Conservation (phyloP, 2,797 vertebrate genomes). For the Sternarchorhynchus goeldii region DNA sequence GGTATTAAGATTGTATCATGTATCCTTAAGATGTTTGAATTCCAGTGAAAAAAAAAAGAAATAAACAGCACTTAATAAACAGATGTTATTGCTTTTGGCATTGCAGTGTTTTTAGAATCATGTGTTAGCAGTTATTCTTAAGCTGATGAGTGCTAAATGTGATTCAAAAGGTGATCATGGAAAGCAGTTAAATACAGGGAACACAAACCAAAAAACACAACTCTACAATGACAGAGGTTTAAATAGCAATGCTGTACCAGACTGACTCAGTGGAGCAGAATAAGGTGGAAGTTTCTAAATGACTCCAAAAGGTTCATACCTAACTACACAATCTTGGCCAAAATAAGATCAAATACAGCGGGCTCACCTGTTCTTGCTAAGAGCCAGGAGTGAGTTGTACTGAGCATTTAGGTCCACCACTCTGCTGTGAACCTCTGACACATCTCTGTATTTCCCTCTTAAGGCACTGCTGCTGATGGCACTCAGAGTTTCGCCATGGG, state of each 20-base stretch:
- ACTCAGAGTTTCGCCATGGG: slow-evolving; percentile 74
- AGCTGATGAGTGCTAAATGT: no score
- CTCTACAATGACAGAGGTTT: no score
- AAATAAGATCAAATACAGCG: not conserved
- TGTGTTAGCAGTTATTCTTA: no score
- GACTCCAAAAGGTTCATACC: not conserved
- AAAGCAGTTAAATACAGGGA: no score
- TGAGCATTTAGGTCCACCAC: slow-evolving; percentile 74
- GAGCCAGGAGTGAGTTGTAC: slow-evolving; percentile 75
- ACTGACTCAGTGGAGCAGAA: not conserved
- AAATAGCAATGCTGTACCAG: not conserved
- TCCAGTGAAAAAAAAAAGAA: no score
- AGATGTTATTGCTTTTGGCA: no score
- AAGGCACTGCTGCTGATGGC: slow-evolving; percentile 68
- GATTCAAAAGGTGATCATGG: no score
- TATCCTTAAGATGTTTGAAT: no score
- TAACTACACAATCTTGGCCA: not conserved
- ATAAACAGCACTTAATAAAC: no score
- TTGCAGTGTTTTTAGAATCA: no score
- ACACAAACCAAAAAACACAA: no score
- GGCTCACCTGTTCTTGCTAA: slow-evolving; percentile 81
- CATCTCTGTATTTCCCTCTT: slow-evolving; percentile 65
- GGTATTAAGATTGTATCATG: no score
- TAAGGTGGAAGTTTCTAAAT: not conserved
- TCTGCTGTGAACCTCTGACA: slow-evolving; percentile 75